Conservation (phyloP, 2,797 vertebrate genomes). For the Bradypodion ventrale region DNA sequence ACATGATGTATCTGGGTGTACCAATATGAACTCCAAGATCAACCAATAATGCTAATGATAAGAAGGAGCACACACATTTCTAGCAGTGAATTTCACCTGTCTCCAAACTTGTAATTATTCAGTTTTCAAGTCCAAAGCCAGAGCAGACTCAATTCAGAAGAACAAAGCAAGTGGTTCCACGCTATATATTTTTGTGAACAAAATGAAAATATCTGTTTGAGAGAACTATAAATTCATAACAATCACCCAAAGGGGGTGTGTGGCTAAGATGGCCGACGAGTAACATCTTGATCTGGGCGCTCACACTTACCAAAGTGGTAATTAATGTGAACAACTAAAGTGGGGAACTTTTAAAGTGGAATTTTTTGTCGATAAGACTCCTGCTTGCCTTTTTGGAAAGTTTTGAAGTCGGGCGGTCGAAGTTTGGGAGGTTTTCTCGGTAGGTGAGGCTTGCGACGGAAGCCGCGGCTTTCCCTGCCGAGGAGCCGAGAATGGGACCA, state of each 20-base stretch:
- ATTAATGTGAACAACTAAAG: no score
- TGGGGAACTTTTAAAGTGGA: no score
- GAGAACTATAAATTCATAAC: not conserved
- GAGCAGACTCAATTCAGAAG: not conserved
- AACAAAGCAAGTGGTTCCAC: not conserved
- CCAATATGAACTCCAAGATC: not conserved
- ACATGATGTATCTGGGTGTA: not conserved
- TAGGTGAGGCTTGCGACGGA: no score
- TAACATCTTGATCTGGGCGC: no score
- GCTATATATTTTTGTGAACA: not conserved
- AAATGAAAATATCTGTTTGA: not conserved
- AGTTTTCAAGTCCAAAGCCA: not conserved
- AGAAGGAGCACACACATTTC: not conserved
- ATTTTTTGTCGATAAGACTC: no score
- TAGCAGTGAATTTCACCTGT: not conserved
- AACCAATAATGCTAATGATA: not conserved
- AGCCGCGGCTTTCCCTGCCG: no score
- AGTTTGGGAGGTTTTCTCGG: no score
- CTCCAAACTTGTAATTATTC: not conserved
- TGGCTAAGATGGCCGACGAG: no score
- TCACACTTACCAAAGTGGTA: no score
- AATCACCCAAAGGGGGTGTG: not conserved
- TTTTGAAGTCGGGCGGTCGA: no score
- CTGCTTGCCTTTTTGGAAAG: no score
- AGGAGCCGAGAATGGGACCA: no score